Conservation (phyloP, 23 tunicate genomes). For the Phallusia fumigata region DNA sequence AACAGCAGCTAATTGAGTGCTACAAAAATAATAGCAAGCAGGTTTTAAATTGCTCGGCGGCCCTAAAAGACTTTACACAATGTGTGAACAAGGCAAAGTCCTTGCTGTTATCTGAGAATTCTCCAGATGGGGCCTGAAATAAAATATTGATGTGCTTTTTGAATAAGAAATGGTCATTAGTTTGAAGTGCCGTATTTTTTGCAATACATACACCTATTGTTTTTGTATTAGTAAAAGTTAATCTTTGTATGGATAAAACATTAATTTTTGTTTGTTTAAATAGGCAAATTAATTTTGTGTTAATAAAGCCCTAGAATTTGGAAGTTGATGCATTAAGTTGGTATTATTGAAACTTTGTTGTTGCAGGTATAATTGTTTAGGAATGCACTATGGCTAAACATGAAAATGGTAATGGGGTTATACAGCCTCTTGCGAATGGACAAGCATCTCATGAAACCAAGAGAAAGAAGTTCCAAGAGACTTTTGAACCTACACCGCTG, state of each 20-base stretch:
- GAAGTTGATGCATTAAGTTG: no score
- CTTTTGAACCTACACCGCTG: constrained; percentile 79
- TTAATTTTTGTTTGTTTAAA: no score
- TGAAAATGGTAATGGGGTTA: constrained; percentile 1
- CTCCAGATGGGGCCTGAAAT: not conserved
- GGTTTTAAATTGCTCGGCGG: constrained; percentile 31
- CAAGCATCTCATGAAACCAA: not conserved
- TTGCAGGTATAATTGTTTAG: not conserved
- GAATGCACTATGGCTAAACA: not conserved
- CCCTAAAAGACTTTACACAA: constrained; percentile 24
- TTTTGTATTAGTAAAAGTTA: no score
- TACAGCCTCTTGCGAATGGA: not conserved
- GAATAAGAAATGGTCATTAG: no score
- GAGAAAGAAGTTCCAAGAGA: constrained; percentile 65
- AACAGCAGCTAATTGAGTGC: constrained; percentile 24
- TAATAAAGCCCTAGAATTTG: no score
- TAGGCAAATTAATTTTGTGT: no score
- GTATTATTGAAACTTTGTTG: no score
- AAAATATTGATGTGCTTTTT: no score
- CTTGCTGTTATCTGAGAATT: not conserved
- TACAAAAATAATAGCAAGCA: constrained; percentile 25
- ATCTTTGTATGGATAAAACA: no score
- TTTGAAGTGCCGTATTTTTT: no score
- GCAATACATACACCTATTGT: no score
- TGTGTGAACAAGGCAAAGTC: constrained; percentile 44